Evolutionary conservation across 2,113 vertebrate genomes (phyloP).

Genomic region (Tricholaema leucomelas): DNA sequence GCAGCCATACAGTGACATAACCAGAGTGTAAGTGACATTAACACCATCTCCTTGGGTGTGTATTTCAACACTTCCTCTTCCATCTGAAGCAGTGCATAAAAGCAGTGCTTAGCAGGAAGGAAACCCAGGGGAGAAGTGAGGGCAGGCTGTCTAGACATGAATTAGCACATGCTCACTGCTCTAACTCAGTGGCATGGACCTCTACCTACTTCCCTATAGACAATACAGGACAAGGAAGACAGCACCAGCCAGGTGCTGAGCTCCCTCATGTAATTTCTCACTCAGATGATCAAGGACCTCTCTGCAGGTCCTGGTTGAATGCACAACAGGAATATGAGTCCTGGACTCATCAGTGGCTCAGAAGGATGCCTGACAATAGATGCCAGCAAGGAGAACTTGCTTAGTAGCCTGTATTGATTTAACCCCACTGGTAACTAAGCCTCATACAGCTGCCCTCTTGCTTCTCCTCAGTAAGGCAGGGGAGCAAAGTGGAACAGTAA

Average conservation of each 20-base stretch:
- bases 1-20: not conserved
- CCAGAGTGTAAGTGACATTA: not conserved
- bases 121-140: not conserved
- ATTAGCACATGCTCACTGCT: not conserved
- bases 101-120: not conserved
- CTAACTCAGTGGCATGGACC: not conserved
- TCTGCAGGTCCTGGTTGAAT: not conserved
- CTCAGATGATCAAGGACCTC: not conserved
- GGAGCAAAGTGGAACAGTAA: not conserved
- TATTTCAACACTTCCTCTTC: not conserved
- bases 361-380: accelerated
- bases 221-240: accelerated
- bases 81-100: not conserved
- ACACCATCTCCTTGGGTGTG: not conserved
- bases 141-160: not conserved
- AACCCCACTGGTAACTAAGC: not conserved
- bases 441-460: not conserved
- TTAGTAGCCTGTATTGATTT: not conserved
- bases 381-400: not conserved
- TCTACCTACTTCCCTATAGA: accelerated
- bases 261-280: not conserved
- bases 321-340: accelerated
- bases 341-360: not conserved
- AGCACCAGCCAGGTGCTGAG: not conserved
- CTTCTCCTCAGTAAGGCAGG: not conserved